Evolutionary conservation across 2,888 invertebrate species (phyloP).

Genomic region (Scaptomyza reducta): DNA sequence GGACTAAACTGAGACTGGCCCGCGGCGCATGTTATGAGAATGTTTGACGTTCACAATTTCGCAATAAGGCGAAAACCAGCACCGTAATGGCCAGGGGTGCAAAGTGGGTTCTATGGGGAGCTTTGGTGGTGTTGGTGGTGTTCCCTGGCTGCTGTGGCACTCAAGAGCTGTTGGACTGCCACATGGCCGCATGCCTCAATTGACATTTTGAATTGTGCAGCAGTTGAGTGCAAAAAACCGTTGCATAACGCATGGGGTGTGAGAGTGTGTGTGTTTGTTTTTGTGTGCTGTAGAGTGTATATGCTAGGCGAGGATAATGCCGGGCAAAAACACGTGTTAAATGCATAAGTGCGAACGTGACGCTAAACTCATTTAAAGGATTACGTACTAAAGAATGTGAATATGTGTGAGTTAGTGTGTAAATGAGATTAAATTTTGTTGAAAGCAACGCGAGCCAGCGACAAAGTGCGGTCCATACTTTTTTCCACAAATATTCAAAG

Average conservation of each 20-base stretch:
- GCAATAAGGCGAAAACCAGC: conserved; percentile 37
- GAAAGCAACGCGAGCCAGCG: conserved; percentile 64
- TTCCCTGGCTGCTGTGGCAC: conserved; percentile 50
- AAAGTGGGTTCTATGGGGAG: neutral
- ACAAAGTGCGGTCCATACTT: conserved; percentile 65
- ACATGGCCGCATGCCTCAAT: conserved; percentile 75
- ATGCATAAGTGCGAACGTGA: conserved; percentile 81
- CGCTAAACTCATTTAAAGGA: conserved; percentile 82
- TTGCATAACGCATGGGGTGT: conserved; percentile 46
- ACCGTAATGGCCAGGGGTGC: neutral
- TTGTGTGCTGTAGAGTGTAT: conserved; percentile 24
- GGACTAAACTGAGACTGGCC: conserved; percentile 66
- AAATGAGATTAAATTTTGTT: conserved; percentile 80
- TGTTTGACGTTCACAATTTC: conserved; percentile 62
- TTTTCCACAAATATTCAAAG: conserved; percentile 47
- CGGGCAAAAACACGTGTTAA: conserved; percentile 80
- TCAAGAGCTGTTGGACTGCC: conserved; percentile 69
- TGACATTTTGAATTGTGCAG: conserved; percentile 82
- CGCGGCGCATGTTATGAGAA: conserved; percentile 55
- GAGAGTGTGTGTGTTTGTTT: conserved; percentile 25
- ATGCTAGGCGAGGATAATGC: conserved; percentile 78
- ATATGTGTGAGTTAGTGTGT: conserved; percentile 52
- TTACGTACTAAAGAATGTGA: conserved; percentile 66
- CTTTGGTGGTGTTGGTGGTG: conserved; percentile 7
- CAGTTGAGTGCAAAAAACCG: conserved; percentile 67